A percentile compares a stretch with the other conserved stretches of the same genome.
These are phyloP conservation scores for Philopedon plagiatum DNA, from an alignment of 2,888 invertebrate genomes.

Conservation along the genomic window DNA sequence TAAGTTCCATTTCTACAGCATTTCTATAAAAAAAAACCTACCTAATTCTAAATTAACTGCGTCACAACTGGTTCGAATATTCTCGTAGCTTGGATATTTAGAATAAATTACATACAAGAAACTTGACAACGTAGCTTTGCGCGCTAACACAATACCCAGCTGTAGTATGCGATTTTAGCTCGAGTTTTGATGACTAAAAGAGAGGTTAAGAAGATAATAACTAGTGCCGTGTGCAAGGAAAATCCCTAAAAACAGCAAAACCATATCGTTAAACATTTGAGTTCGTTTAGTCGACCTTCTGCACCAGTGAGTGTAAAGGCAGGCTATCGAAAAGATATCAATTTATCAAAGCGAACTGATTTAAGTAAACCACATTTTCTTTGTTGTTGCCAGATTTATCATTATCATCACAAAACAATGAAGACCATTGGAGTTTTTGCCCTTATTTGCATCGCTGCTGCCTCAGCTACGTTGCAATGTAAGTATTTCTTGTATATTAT, in stretches of 20 bases:
- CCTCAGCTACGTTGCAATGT: constrained; percentile 77
- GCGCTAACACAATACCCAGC: constrained; percentile 11
- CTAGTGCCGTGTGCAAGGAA: constrained; percentile 59
- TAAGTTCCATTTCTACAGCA: too few species aligned
- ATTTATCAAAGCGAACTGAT: constrained; percentile 9
- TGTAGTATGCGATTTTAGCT: constrained; percentile 27
- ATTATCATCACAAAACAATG: constrained; percentile 35
- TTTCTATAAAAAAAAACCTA: too few species aligned
- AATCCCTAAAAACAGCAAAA: constrained; percentile 47
- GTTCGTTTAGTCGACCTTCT: constrained; percentile 79
- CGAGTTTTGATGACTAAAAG: constrained; percentile 43
- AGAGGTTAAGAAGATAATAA: constrained; percentile 46
- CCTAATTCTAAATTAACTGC: too few species aligned
- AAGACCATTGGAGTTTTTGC: constrained; percentile 49
- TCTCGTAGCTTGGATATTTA: not conserved
- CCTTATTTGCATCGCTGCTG: constrained; percentile 65
- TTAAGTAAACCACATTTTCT: constrained; percentile 12
- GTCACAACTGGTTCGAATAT: not conserved
- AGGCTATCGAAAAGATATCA: constrained; percentile 57
- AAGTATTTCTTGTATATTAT: constrained; percentile 68
- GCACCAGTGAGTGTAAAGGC: constrained; percentile 95
- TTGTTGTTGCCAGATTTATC: constrained; percentile 25
- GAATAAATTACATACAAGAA: not conserved
- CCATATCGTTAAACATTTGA: constrained; percentile 38
- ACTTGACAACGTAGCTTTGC: constrained; percentile 18